These are phyloP conservation scores for Pristionchus japonicus DNA, from an alignment of 2,888 invertebrate genomes.

Conservation along the genomic window DNA sequence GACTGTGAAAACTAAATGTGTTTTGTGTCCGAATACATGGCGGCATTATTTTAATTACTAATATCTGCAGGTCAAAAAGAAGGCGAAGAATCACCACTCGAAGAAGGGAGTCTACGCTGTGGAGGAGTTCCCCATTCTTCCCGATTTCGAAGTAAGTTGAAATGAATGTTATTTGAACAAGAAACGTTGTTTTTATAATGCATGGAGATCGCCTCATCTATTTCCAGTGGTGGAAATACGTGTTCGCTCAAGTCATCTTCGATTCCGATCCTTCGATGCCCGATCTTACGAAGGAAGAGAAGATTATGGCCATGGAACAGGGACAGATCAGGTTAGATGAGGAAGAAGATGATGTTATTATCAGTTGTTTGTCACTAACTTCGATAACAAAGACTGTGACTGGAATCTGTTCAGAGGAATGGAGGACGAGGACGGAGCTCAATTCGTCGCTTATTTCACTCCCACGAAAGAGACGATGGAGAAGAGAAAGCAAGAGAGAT, in stretches of 20 bases:
- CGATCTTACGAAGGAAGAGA: slow-evolving; percentile 77
- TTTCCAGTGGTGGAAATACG: slow-evolving; percentile 90
- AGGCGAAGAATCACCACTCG: slow-evolving; percentile 87
- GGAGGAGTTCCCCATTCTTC: slow-evolving; percentile 89
- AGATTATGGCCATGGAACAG: slow-evolving; percentile 53
- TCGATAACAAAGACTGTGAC: too few relatives aligned
- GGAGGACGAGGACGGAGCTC: slow-evolving; percentile 98
- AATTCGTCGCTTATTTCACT: slow-evolving; percentile 98
- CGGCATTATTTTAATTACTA: not conserved
- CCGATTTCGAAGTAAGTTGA: slow-evolving; percentile 86
- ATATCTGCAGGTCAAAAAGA: slow-evolving; percentile 77
- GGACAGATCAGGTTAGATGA: too few relatives aligned
- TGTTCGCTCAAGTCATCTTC: slow-evolving; percentile 95
- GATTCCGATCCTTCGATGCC: slow-evolving; percentile 96
- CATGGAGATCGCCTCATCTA: not conserved
- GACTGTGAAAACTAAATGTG: not conserved
- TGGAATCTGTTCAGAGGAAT: slow-evolving; percentile 97
- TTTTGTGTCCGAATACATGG: not conserved
- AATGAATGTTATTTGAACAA: not conserved
- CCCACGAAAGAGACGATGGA: slow-evolving; percentile 92
- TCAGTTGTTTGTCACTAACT: too few relatives aligned
- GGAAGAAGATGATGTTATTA: too few relatives aligned
- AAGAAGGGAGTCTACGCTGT: slow-evolving; percentile 94
- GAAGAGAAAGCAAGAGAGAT: slow-evolving; percentile 88
- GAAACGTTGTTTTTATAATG: too few relatives aligned